Evolutionary conservation across 2,113 vertebrate genomes (phyloP), one percentile per base, ranked within the genome.

Genomic region (Cnemophilus loriae): DNA sequence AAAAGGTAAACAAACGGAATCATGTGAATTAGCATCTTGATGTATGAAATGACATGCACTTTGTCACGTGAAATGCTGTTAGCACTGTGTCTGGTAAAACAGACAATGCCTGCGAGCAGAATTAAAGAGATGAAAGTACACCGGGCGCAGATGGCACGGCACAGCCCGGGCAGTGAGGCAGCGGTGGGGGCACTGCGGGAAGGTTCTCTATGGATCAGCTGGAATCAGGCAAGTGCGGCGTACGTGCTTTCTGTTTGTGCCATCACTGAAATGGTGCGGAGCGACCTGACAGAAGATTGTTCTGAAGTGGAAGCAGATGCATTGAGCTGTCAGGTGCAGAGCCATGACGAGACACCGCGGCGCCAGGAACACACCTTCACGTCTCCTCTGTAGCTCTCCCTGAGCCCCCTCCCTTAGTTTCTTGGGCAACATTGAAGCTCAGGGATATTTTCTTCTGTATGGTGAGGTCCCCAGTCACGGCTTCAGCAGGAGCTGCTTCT

Each of bases 261-360:
- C 64, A 3, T 37, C 92, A 7, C 0, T 70, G 95, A 88, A 96
- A 53, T 75, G 93, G 93, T 93, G 95, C 88, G 8, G 92, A 93
- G 95, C 4, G 90, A 96, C 93, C 93, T 17, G 17, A 67, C 55
- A 61, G 87, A 89, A 88, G 46, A 94, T 90, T 94, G 92, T 86
- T 81, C 85, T 55, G n/a, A 67, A 78, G 85, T 13, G 32, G 76
- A 82, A 95, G 93, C 94, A 89, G 96, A 96, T 96, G 89, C 95
- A 97, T 95, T 97, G 94, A 96, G 95, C 80, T 97, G 96, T 90
- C 96, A 96, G 73, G 88, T 8, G 86, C 95, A 90, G 73, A 95
- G 95, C 94, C 93, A 89, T 81, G 89, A 93, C 76, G 83, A 95
- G 95, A 96, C 95, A 32, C 26, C 0, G 4, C 2, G 94, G 95